These are phyloP conservation scores for Harlomillsia oculata DNA, from an alignment of 1,140 invertebrate genomes.

Conservation along the genomic window DNA sequence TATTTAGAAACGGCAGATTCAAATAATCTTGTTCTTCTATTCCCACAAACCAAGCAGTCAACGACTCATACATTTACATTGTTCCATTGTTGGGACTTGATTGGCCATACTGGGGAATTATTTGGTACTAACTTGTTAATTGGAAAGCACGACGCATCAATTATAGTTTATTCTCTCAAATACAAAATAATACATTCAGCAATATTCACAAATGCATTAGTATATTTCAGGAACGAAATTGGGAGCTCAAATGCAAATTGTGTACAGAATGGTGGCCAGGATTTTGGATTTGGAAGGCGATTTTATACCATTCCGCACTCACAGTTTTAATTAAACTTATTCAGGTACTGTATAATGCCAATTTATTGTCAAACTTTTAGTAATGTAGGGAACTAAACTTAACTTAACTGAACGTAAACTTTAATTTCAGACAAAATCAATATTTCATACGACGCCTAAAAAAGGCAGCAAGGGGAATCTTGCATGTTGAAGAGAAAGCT, in stretches of 20 bases:
- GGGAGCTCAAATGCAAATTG: conserved; percentile 20
- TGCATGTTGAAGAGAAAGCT: too few relatives aligned
- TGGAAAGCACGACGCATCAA: too few relatives aligned
- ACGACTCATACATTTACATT: background rate
- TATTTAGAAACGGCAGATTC: conserved; percentile 19
- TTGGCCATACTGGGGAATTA: conserved; percentile 17
- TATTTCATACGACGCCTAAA: too few relatives aligned
- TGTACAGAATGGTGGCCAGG: conserved; percentile 14
- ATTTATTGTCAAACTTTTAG: too few relatives aligned
- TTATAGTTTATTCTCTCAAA: background rate
- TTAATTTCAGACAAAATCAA: too few relatives aligned
- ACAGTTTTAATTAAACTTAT: background rate
- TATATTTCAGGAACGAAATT: conserved; percentile 7
- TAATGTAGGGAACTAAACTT: too few relatives aligned
- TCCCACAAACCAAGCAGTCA: conserved; percentile 19
- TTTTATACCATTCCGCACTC: background rate
- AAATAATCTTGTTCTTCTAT: conserved; percentile 17
- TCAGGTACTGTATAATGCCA: too few relatives aligned
- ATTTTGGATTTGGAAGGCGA: conserved; percentile 1
- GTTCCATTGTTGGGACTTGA: conserved; percentile 21
- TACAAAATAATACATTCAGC: background rate
- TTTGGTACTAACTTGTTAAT: conserved; percentile 14
- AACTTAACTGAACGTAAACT: too few relatives aligned
- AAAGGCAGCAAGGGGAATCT: too few relatives aligned
- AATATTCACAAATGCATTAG: too few relatives aligned